These are phyloP conservation scores for Osmerus eperlanus DNA, from an alignment of 2,113 vertebrate genomes.

Conservation along the genomic window DNA sequence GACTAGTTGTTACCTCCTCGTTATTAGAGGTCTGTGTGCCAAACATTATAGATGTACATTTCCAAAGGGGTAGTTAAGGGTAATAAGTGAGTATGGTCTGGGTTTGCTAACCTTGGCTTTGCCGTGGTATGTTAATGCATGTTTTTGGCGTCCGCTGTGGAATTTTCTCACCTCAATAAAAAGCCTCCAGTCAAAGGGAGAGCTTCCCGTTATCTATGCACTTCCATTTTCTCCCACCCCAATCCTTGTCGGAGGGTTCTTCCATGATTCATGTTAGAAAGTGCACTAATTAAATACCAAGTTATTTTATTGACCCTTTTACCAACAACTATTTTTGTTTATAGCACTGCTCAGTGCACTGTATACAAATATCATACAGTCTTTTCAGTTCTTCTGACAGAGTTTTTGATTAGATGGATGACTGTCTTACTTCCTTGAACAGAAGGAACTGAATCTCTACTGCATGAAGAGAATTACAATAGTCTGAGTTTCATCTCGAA, in stretches of 20 bases:
- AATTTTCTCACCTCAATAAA: slow-evolving; percentile 78
- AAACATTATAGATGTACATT: slow-evolving; percentile 74
- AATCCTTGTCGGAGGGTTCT: slow-evolving; percentile 16
- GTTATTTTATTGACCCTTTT: slow-evolving; percentile 25
- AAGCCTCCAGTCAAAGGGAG: slow-evolving; percentile 44
- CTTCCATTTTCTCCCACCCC: slow-evolving; percentile 31
- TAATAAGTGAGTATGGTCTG: slow-evolving; percentile 76
- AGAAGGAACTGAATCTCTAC: too few species aligned
- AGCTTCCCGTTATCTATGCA: slow-evolving; percentile 19
- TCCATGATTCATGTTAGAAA: slow-evolving; percentile 30
- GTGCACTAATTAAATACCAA: slow-evolving; percentile 10
- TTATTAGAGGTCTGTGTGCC: slow-evolving; percentile 79
- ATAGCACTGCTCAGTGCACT: not conserved
- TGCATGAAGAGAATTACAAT: too few species aligned
- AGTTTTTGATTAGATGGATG: too few species aligned
- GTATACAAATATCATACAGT: too few species aligned
- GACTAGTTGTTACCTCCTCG: slow-evolving; percentile 70
- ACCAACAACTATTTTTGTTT: not conserved
- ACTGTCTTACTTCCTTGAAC: too few species aligned
- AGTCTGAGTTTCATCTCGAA: too few species aligned
- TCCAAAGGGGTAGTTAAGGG: slow-evolving; percentile 71
- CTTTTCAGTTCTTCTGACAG: too few species aligned
- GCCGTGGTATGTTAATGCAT: slow-evolving; percentile 78
- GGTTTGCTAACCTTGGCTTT: slow-evolving; percentile 74
- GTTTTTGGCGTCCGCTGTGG: slow-evolving; percentile 66